Conservation (phyloP, 2,113 vertebrate species). For the Rhinoderma darwinii region DNA sequence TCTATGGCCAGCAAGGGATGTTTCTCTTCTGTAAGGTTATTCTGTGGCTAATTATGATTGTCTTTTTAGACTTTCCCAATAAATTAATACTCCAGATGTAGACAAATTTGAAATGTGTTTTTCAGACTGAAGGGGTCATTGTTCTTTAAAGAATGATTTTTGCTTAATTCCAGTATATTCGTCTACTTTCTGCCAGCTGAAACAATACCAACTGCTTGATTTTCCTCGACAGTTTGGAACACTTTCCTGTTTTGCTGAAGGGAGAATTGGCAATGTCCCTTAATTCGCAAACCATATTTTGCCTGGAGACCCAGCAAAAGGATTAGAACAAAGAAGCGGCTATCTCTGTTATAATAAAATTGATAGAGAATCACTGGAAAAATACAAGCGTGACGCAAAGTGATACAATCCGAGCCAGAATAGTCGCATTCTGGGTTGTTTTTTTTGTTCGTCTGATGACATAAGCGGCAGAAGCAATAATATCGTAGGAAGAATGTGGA, state of each 20-base stretch:
- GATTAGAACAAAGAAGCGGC: constrained; percentile 35
- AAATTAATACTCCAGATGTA: neutral
- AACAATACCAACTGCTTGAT: constrained; percentile 52
- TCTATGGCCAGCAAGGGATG: neutral
- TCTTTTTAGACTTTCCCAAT: neutral
- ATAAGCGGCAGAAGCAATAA: neutral
- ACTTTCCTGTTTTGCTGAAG: constrained; percentile 56
- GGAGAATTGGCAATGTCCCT: constrained; percentile 53
- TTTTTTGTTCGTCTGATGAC: neutral
- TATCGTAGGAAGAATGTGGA: neutral
- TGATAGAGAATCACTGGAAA: constrained; percentile 35
- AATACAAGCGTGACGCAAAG: neutral
- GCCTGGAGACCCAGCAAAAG: constrained; percentile 45
- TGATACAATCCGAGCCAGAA: neutral
- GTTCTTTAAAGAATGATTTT: constrained; percentile 48
- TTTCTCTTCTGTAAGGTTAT: neutral
- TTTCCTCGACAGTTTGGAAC: constrained; percentile 60
- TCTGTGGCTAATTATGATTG: neutral
- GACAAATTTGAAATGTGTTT: neutral
- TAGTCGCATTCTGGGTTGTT: neutral
- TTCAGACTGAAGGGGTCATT: constrained; percentile 54
- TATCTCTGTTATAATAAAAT: constrained; percentile 38
- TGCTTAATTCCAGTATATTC: constrained; percentile 47
- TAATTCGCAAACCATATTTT: constrained; percentile 58
- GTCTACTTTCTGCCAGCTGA: constrained; percentile 50